Evolutionary conservation across 2,113 vertebrate genomes (phyloP).

Genomic region (Arizona elegans): DNA sequence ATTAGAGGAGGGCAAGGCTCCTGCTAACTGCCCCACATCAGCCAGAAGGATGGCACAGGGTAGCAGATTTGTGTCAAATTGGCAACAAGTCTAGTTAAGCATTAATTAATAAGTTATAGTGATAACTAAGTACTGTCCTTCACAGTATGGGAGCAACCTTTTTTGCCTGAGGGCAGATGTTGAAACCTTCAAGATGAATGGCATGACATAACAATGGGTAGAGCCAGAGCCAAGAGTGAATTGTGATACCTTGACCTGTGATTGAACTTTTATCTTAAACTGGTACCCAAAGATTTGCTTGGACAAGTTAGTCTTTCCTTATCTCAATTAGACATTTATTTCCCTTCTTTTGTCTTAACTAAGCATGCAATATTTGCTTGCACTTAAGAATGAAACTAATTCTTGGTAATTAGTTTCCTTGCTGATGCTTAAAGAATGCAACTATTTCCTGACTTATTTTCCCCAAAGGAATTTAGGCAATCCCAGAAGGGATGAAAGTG

Average conservation of each 20-base stretch:
- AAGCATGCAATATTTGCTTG: background rate
- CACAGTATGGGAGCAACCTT: background rate
- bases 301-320: background rate
- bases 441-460: background rate
- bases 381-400: background rate
- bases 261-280: background rate
- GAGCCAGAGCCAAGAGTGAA: background rate
- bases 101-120: background rate
- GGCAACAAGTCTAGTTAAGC: background rate
- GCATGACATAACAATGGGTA: background rate
- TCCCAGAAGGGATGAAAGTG: background rate
- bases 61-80: background rate
- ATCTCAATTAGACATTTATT: background rate
- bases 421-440: background rate
- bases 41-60: background rate
- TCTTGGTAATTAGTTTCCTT: background rate
- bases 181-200: background rate
- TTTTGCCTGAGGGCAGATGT: background rate
- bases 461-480: background rate
- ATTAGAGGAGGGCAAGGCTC: background rate
- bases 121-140: background rate
- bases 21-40: background rate
- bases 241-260: background rate
- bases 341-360: background rate
- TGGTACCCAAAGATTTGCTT: background rate